Evolutionary conservation across 2,888 invertebrate genomes (phyloP).

Genomic region (Colostygia pectinataria): DNA sequence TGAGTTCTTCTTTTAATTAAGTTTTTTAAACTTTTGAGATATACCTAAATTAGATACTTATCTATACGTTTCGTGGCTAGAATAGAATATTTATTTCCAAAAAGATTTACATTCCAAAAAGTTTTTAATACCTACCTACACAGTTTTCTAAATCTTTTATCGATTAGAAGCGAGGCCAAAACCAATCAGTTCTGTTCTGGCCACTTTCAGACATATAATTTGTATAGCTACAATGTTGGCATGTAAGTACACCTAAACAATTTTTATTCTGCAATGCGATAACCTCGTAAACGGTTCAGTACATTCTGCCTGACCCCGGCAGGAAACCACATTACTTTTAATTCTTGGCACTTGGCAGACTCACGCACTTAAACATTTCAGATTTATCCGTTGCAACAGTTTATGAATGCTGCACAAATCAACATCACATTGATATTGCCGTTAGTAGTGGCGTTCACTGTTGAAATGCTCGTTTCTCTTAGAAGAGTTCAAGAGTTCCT

Average conservation of each 20-base stretch:
- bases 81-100: no score
- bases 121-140: no score
- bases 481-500: conserved; percentile 69
- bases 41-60: no score
- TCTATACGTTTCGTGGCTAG: no score
- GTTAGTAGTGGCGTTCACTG: conserved; percentile 80
- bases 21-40: no score
- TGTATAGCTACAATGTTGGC: conserved; percentile 7
- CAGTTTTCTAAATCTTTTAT: no score
- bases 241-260: conserved; percentile 15
- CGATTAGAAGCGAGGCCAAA: no score
- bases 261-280: conserved; percentile 28
- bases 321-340: conserved; percentile 31
- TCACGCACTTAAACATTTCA: conserved; percentile 44
- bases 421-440: conserved; percentile 72
- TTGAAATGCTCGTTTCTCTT: conserved; percentile 79
- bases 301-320: conserved; percentile 25
- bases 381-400: conserved; percentile 77
- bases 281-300: conserved; percentile 24
- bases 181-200: no score
- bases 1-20: no score
- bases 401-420: conserved; percentile 69
- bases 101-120: no score
- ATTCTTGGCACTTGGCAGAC: conserved; percentile 30
- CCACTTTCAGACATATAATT: no score